phyloP scores from a whole-genome alignment of 2,113 vertebrate species.

The Porphyrio hochstetteri region DNA sequence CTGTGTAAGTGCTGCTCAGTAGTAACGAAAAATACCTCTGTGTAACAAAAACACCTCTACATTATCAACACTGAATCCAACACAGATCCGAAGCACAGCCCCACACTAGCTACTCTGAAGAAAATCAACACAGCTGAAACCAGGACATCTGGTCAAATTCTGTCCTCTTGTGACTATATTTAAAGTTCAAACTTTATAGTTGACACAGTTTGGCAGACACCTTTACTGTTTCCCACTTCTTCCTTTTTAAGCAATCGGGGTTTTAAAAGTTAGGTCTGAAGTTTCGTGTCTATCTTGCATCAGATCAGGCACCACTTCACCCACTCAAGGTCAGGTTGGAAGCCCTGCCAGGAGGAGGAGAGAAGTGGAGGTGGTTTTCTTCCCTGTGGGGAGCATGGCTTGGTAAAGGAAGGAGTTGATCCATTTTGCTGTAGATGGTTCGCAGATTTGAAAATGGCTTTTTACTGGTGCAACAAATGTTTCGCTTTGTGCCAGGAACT shows the following conservation, averaged over 20 bases:
- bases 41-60: too few species aligned
- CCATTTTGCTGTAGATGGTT: background rate
- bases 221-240: background rate
- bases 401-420: background rate
- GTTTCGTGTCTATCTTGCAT: background rate
- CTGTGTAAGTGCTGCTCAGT: too few species aligned
- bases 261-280: background rate
- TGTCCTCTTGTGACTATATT: background rate
- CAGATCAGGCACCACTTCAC: background rate
- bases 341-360: background rate
- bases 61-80: too few species aligned
- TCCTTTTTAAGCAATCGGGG: background rate
- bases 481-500: conserved; percentile 65
- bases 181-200: background rate
- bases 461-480: conserved; percentile 63
- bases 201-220: background rate
- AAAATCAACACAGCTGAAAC: too few species aligned
- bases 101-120: too few species aligned
- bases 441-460: conserved; percentile 34
- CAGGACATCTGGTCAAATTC: background rate
- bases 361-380: background rate
- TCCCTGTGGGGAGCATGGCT: background rate
- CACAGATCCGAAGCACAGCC: too few species aligned
- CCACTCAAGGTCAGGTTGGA: background rate
- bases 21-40: too few species aligned